Percentiles rank a stretch among this genome's conserved stretches.
Evolutionary conservation across 2,888 invertebrate genomes (phyloP).

Genomic region (Tipula unca): DNA sequence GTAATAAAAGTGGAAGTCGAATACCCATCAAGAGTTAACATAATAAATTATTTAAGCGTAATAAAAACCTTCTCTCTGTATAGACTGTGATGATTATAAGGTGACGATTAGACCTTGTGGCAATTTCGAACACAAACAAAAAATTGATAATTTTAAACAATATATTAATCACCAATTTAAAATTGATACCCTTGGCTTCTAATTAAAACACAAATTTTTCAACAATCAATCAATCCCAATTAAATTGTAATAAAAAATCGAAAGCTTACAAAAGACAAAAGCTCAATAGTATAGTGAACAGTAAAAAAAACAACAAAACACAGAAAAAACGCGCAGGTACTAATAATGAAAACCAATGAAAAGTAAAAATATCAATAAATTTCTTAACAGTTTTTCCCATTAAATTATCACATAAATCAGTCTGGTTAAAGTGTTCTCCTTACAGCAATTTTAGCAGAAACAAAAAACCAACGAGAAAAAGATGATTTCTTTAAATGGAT

Average conservation of each 20-base stretch:
- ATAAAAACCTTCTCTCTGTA: not conserved
- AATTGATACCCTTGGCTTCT: not conserved
- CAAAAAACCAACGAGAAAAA: not conserved
- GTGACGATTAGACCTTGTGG: not conserved
- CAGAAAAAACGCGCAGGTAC: not conserved
- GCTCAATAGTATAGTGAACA: not conserved
- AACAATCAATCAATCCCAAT: conserved; percentile 8
- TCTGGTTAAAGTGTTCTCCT: conserved; percentile 14
- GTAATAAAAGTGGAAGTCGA: not conserved
- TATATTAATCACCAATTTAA: not conserved
- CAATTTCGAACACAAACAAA: not conserved
- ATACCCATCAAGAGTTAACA: not conserved
- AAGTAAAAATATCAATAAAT: conserved; percentile 8
- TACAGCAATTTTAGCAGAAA: not conserved
- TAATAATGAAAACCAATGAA: not conserved
- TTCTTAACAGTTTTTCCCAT: not conserved
- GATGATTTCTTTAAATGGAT: not conserved
- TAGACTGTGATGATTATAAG: not conserved
- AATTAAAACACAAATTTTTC: not conserved
- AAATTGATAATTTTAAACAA: not conserved
- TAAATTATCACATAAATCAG: conserved; percentile 14
- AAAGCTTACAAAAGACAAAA: not conserved
- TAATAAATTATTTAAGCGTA: not conserved
- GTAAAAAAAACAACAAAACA: not conserved
- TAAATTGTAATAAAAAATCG: not conserved